Percentiles rank a stretch among this genome's conserved stretches.
phyloP scores from a whole-genome alignment of 2,888 invertebrate species.

The Nyleta sp. region DNA sequence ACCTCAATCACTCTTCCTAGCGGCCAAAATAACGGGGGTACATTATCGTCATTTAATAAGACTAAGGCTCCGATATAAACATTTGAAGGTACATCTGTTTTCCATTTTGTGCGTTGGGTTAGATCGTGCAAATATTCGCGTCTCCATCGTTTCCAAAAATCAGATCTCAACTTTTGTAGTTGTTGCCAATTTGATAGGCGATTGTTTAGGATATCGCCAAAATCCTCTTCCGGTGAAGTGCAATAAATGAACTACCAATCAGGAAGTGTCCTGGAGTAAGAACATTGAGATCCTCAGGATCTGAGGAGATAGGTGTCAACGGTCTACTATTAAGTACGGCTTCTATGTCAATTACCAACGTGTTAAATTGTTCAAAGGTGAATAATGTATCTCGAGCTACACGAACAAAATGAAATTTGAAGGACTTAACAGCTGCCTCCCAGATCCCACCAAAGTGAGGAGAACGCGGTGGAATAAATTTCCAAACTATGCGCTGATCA shows the following conservation, averaged over 20 bases:
- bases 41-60: slow-evolving; percentile 8
- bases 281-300: slow-evolving; percentile 6
- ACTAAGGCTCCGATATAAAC: not conserved
- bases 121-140: slow-evolving; percentile 12
- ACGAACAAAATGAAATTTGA: slow-evolving; percentile 8
- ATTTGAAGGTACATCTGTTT: not conserved
- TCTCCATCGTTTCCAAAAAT: slow-evolving; percentile 38
- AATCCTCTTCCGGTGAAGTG: slow-evolving; percentile 12
- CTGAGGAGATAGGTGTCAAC: not conserved
- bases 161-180: slow-evolving; percentile 30
- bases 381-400: slow-evolving; percentile 14
- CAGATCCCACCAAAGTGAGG: too few species aligned
- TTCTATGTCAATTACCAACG: slow-evolving; percentile 2
- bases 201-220: not conserved
- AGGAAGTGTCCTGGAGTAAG: slow-evolving; percentile 7
- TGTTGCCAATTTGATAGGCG: slow-evolving; percentile 14
- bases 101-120: slow-evolving; percentile 5
- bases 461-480: too few species aligned
- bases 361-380: slow-evolving; percentile 7
- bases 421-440: slow-evolving; percentile 1
- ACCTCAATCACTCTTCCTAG: not conserved
- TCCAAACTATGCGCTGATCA: not conserved
- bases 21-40: not conserved
- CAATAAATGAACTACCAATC: slow-evolving; percentile 7
- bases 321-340: slow-evolving; percentile 10